A percentile compares a stretch with the other conserved stretches of the same genome.
These are phyloP conservation scores for Lepeophtheirus nordmannii DNA, from an alignment of 2,888 invertebrate genomes.

Conservation along the genomic window DNA sequence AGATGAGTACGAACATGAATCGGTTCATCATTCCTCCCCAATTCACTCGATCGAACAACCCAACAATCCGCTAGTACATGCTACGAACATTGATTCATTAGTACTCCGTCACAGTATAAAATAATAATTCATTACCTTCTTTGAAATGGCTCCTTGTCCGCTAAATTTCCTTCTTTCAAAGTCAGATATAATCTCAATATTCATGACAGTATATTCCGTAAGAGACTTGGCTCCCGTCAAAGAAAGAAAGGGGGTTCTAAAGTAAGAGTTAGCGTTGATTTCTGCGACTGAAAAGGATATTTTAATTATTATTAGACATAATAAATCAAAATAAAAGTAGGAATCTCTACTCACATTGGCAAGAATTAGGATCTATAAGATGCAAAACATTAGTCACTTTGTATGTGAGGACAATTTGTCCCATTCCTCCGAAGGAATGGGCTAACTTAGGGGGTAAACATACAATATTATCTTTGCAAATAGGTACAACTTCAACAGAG, in stretches of 20 bases:
- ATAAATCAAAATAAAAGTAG: conserved; percentile 2
- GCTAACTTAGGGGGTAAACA: conserved; percentile 73
- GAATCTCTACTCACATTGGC: conserved; percentile 49
- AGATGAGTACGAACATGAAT: conserved; percentile 81
- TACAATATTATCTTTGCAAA: conserved; percentile 84
- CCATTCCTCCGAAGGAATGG: conserved; percentile 70
- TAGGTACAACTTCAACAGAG: conserved; percentile 83
- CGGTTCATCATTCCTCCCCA: conserved; percentile 58
- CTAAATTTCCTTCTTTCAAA: conserved; percentile 63
- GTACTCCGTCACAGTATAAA: neutral
- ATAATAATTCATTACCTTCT: conserved; percentile 40
- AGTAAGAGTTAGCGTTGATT: conserved; percentile 15
- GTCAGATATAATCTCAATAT: conserved; percentile 72
- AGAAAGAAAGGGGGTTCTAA: conserved; percentile 17
- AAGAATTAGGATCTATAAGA: conserved; percentile 75
- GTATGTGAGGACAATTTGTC: conserved; percentile 68
- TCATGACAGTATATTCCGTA: conserved; percentile 62
- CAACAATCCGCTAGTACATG: conserved; percentile 76
- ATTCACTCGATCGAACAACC: conserved; percentile 69
- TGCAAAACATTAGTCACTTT: conserved; percentile 78
- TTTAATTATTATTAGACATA: conserved; percentile 6
- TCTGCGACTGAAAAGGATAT: conserved; percentile 6
- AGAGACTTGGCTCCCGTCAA: conserved; percentile 32
- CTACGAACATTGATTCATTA: conserved; percentile 31
- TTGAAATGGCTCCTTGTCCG: conserved; percentile 72